Evolutionary conservation across 2,113 vertebrate species (phyloP).

Genomic region (Lagopus leucura): DNA sequence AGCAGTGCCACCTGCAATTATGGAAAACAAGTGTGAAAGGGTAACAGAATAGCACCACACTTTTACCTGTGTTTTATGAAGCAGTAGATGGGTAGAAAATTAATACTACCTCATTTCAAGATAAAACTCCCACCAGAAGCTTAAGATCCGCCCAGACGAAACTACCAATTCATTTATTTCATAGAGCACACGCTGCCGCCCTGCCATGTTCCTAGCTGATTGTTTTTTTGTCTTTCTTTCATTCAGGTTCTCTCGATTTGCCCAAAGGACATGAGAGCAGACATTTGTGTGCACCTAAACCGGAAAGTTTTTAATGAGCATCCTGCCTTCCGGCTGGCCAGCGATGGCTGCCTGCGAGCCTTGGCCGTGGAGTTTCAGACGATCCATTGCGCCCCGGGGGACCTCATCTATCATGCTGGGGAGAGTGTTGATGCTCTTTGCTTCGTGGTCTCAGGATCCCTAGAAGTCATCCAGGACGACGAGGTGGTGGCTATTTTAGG

Average conservation of each 20-base stretch:
- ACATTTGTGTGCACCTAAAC: conserved; percentile 97
- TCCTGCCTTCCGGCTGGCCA: conserved; percentile 94
- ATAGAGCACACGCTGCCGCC: fast-evolving
- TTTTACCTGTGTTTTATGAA: not conserved
- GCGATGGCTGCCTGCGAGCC: conserved; percentile 94
- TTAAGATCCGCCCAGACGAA: not conserved
- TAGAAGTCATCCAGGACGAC: conserved; percentile 98
- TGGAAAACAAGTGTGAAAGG: not conserved
- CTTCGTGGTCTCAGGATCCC: conserved; percentile 95
- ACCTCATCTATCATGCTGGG: conserved; percentile 95
- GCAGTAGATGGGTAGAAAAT: not conserved
- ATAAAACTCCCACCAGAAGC: not conserved
- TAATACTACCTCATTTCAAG: not conserved
- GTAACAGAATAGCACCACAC: not conserved
- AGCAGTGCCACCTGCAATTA: not conserved
- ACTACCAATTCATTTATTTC: not conserved
- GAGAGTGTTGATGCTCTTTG: conserved; percentile 96
- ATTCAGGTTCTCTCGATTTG: conserved; percentile 94
- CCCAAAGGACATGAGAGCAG: conserved; percentile 97
- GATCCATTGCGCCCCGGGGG: conserved; percentile 94
- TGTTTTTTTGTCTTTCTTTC: not conserved
- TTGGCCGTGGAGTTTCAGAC: conserved; percentile 97
- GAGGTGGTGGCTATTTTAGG: conserved; percentile 98
- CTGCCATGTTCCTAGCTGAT: not conserved
- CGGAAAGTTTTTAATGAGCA: conserved; percentile 97